Percentiles rank a stretch among this genome's conserved stretches.
These are phyloP conservation scores for Fundulus diaphanus DNA, from an alignment of 2,797 vertebrate species.

Conservation along the genomic window DNA sequence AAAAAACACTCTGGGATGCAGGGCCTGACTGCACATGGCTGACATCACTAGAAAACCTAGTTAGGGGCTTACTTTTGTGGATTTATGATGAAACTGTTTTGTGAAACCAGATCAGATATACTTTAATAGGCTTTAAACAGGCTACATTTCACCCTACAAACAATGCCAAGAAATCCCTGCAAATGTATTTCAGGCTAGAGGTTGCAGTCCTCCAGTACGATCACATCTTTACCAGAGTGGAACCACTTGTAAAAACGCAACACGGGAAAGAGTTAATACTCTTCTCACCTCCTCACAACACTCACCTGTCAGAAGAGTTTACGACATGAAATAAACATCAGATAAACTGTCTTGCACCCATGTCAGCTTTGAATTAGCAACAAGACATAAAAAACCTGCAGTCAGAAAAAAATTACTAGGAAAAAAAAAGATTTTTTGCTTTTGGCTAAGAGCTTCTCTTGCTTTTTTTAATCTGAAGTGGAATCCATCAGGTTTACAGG, in stretches of 20 bases:
- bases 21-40: neutral
- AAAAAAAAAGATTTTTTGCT: slow-evolving; percentile 8
- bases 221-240: neutral
- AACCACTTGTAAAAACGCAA: slow-evolving; percentile 1
- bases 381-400: neutral
- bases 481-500: slow-evolving; percentile 27
- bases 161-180: neutral
- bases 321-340: slow-evolving; percentile 2
- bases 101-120: too few species aligned
- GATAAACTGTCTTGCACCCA: neutral
- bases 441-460: slow-evolving; percentile 26
- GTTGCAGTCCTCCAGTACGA: neutral
- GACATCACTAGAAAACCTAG: neutral
- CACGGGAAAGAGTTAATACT: slow-evolving; percentile 12
- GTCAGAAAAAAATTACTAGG: neutral
- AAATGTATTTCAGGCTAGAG: neutral
- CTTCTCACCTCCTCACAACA: neutral
- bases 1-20: neutral
- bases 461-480: slow-evolving; percentile 29
- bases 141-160: neutral
- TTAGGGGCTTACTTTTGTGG: neutral
- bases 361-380: slow-evolving; percentile 22
- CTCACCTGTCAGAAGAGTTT: neutral
- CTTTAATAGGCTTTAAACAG: too few species aligned
- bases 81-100: neutral